Evolutionary conservation across 2,797 vertebrate species (phyloP), one percentile per base, ranked within the genome.

Genomic region (Glyptemys insculpta): DNA sequence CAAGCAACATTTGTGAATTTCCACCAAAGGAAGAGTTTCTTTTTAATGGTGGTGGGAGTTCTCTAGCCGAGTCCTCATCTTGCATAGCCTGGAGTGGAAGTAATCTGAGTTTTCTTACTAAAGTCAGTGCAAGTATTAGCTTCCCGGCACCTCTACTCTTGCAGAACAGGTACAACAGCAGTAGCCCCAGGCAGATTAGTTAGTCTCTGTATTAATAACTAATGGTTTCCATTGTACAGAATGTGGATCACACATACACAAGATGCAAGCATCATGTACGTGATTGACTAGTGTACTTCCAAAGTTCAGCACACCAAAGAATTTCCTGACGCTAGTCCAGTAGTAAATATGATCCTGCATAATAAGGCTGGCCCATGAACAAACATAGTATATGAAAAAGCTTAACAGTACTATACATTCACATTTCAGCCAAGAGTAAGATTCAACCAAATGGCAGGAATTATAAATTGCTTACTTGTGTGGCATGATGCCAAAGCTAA

Each of bases 401-500:
- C 49, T 11, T 25, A 12, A 6, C 79, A 41, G 56, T 90, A 76
- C 81, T 92, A 15, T 74, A 92, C 0, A 0, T 92, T 93, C 74
- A 91, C 6, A 86, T 92, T 93, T 93, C 89, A 91, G 91, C 85
- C 91, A 95, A 88, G 86, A 83, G 79, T 89, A 94, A 81, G 93
- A 95, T 3, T 92, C 83, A 92, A 91, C 85, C 47, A 92, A 97
- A 96, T 85, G 89, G 59, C 83, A 96, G 90, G 91, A 96, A 93
- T 96, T 93, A 68, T 14, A 83, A 89, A 89, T 86, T 54, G 92
- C 85, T 93, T 90, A 81, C 91, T 68, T 90, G 53, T 16, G 83
- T 97, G 96, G 96, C 95, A 93, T 8, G 34, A 95, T 94, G 96
- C 96, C 97, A 96, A 94, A 90, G 49, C 89, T 84, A 79, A 29